phyloP scores from a whole-genome alignment of 2,888 invertebrate species.

The Xestia rhomboidea region DNA sequence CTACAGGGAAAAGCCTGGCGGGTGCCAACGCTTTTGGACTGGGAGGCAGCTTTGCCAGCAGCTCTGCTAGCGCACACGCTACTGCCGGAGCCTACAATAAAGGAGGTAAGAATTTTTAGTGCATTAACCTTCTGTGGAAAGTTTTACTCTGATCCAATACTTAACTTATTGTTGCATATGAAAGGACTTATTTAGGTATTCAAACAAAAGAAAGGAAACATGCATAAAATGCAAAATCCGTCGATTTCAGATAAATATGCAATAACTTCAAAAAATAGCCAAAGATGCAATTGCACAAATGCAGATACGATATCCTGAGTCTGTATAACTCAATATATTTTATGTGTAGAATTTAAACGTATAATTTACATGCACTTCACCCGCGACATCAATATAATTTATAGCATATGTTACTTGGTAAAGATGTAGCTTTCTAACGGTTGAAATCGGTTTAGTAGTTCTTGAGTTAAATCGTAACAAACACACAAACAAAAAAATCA shows the following conservation, averaged over 20 bases:
- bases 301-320: neutral
- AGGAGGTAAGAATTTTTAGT: slow-evolving; percentile 76
- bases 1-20: slow-evolving; percentile 78
- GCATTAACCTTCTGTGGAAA: neutral
- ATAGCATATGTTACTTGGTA: too few species aligned
- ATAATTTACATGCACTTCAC: too few species aligned
- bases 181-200: neutral
- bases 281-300: neutral
- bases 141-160: neutral
- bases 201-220: neutral
- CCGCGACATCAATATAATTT: too few species aligned
- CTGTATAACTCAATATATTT: neutral
- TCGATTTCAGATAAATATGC: neutral
- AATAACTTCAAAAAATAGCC: too few species aligned
- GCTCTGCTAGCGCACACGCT: slow-evolving; percentile 82
- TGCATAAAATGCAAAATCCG: neutral
- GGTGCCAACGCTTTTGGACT: slow-evolving; percentile 67
- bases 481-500: too few species aligned
- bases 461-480: too few species aligned
- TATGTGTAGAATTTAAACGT: neutral
- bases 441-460: too few species aligned
- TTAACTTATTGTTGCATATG: neutral
- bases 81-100: slow-evolving; percentile 80
- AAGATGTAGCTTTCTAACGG: too few species aligned
- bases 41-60: slow-evolving; percentile 80